Base-by-base conservation (phyloP, 92 coral and sea anemone species). In the Galaxea fascicularis region DNA sequence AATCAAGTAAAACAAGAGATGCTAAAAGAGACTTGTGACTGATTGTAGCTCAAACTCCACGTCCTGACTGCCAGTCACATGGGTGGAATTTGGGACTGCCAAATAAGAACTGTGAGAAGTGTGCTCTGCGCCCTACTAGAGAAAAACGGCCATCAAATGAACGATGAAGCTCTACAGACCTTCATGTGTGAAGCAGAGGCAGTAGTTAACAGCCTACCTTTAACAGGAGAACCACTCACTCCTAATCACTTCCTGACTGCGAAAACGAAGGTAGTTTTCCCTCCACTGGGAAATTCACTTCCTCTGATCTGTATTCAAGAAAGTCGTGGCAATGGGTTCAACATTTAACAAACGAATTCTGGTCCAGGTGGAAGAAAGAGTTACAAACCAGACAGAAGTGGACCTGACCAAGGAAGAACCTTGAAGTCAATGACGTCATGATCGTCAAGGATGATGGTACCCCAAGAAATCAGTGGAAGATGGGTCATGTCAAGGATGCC, bases 311-410 rank as follows among this genome's bases (percentile, higher is more conserved):
- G 54, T 87, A 87, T 31, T 53, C 79, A 11, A 82, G 64, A 11
- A 74, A 80, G 44, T 82, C 77, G 68, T 87, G 90, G 86, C 69
- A 82, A 58, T 79, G 90, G 25, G 90, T 87, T 49, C 90, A 87
- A 57, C 86, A 76, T 39, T 51, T 85, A 1, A 71, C 74, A 2
- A 85, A 85, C 27, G 76, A 65, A 56, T 85, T 85, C 28, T 85
- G 85, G 89, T 4, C 31, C 22, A 56, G 85, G 0, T 85, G 89
- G 89, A 67, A 58, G 52, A 6, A 30, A 58, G 85, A 85, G 64
- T 76, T 85, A 5, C 89, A 85, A 31, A 20, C 21, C 1, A 35
- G 89, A 9, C 85, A 85, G 76, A 85, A 76, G 51, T 76, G 89
- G 89, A 35, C 30, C 41, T 64, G 68, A 1, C 83, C 83, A 0